Percentiles rank a stretch among this genome's conserved stretches.
Conservation (phyloP, 2,888 invertebrate genomes). For the Ochropacha duplaris region DNA sequence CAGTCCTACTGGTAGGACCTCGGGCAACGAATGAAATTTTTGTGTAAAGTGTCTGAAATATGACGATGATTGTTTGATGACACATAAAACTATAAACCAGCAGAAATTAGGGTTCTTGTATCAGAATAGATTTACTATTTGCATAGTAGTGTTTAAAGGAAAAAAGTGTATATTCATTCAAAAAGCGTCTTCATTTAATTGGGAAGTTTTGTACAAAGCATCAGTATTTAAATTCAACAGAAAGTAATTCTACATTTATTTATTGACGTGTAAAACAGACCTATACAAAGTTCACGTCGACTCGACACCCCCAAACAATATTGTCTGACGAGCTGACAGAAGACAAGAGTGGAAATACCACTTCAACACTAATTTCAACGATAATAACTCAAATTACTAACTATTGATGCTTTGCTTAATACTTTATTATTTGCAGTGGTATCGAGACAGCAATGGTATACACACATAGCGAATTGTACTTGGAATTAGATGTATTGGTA, state of each 20-base stretch:
- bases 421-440: neutral
- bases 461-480: neutral
- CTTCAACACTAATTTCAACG: no score
- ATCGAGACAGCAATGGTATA: neutral
- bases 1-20: no score
- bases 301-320: slow-evolving; percentile 25
- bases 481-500: neutral
- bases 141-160: no score
- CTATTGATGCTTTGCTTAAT: neutral
- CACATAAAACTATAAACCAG: no score
- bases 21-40: no score
- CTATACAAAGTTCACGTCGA: slow-evolving; percentile 16
- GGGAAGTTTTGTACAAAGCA: neutral
- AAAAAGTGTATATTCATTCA: no score
- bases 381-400: neutral
- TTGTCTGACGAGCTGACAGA: slow-evolving; percentile 26
- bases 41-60: no score
- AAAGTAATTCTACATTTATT: slow-evolving; percentile 24
- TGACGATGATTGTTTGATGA: no score
- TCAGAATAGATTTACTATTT: no score
- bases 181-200: no score
- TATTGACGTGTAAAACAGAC: slow-evolving; percentile 24
- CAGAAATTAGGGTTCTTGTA: no score
- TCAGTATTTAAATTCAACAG: slow-evolving; percentile 31
- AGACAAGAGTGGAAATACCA: neutral